phyloP scores from a whole-genome alignment of 1,140 invertebrate species.

The Brachionus manjavacas region DNA sequence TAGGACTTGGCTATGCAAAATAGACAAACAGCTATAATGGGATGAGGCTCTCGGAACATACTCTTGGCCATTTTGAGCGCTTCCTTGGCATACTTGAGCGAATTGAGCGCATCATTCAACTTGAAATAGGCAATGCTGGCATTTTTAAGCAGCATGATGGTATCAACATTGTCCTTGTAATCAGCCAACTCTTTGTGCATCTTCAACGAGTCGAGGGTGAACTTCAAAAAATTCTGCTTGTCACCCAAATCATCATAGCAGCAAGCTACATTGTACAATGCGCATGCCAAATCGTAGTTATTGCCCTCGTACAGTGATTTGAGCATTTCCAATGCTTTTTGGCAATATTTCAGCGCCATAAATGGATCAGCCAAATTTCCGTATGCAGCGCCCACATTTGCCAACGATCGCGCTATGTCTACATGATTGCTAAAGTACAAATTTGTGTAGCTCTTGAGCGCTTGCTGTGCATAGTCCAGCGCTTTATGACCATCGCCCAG shows the following conservation, averaged over 20 bases:
- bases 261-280: not conserved
- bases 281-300: not conserved
- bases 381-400: not conserved
- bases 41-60: not conserved
- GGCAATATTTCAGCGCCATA: not conserved
- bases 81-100: not conserved
- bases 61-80: not conserved
- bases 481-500: not conserved
- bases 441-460: not conserved
- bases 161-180: not conserved
- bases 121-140: not conserved
- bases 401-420: not conserved
- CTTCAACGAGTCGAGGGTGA: not conserved
- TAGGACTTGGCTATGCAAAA: slow-evolving; percentile 1
- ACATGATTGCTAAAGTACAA: not conserved
- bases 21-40: not conserved
- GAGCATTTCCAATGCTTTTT: slow-evolving; percentile 10
- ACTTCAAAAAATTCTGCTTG: not conserved
- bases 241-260: slow-evolving; percentile 27
- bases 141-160: not conserved
- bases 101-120: not conserved
- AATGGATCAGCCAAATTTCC: slow-evolving; percentile 16
- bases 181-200: not conserved
- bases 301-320: not conserved
- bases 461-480: not conserved